phyloP scores from a whole-genome alignment of 1,140 invertebrate genomes.

The Mycetomoellerius zeteki region DNA sequence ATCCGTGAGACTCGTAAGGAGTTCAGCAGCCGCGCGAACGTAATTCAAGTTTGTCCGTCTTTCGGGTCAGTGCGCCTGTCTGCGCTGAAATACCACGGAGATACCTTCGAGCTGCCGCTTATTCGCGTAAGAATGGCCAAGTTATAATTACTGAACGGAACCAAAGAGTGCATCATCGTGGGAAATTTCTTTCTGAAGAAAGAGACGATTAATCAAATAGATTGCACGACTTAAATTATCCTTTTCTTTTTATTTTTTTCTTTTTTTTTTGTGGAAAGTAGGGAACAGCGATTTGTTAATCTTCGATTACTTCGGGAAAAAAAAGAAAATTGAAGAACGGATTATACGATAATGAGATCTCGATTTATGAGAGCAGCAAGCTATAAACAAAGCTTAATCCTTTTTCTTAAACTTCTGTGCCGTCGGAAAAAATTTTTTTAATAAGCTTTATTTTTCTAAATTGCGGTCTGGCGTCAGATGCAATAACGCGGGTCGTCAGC shows the following conservation, averaged over 20 bases:
- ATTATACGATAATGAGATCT: conserved; percentile 29
- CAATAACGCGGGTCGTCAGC: conserved; percentile 14
- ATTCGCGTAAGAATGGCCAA: conserved; percentile 51
- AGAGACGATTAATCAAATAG: conserved; percentile 44
- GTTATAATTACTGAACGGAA: conserved; percentile 55
- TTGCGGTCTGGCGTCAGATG: not conserved
- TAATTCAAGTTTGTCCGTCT: conserved; percentile 59
- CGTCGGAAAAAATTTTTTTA: conserved; percentile 19
- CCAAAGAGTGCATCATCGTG: not conserved
- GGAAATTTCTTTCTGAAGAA: not conserved
- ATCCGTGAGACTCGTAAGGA: conserved; percentile 18
- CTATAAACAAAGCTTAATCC: conserved; percentile 29
- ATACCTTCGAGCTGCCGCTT: conserved; percentile 1
- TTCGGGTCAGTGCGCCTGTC: conserved; percentile 51
- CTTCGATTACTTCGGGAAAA: not conserved
- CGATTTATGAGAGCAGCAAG: not conserved
- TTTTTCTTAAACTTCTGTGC: not conserved
- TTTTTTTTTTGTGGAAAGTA: not conserved
- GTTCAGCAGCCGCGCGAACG: conserved; percentile 54
- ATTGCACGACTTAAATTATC: not conserved
- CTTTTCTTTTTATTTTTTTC: not conserved
- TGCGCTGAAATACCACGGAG: conserved; percentile 26
- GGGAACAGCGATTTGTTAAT: conserved; percentile 21
- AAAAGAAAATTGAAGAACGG: conserved; percentile 2
- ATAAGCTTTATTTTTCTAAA: conserved; percentile 28